Evolutionary conservation across 2,113 vertebrate species (phyloP).

Genomic region (Hemibagrus wyckioides): DNA sequence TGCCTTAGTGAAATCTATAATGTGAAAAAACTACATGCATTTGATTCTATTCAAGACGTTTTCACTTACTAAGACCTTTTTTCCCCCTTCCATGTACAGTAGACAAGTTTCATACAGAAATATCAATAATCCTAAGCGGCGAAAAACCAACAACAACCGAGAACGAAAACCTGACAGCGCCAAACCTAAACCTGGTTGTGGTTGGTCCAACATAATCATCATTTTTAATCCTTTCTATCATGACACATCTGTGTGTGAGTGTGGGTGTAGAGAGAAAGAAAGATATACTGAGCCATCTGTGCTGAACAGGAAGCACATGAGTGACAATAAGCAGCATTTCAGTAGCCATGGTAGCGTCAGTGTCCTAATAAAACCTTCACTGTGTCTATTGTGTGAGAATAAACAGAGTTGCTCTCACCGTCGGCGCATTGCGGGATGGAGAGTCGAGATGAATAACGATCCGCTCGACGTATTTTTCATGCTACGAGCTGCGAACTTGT

Average conservation of each 20-base stretch:
- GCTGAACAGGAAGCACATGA: conserved; percentile 20
- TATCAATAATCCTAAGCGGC: neutral
- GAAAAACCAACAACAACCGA: neutral
- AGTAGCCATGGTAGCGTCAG: neutral
- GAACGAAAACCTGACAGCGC: neutral
- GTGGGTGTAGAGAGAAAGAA: neutral
- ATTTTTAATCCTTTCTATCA: neutral
- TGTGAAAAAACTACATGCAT: neutral
- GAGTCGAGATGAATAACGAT: neutral
- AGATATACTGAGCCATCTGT: conserved; percentile 10
- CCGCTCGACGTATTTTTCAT: neutral
- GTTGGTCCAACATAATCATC: neutral
- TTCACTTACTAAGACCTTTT: neutral
- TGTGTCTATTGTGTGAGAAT: neutral
- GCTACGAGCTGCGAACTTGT: neutral
- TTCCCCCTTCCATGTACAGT: neutral
- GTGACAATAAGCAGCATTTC: neutral
- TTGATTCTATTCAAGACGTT: neutral
- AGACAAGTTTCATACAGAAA: neutral
- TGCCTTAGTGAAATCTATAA: neutral
- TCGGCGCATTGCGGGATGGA: neutral
- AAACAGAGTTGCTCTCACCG: neutral
- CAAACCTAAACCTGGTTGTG: neutral
- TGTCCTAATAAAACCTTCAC: neutral
- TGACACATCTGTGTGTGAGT: conserved; percentile 7